Evolutionary conservation across 2,797 vertebrate species (phyloP), one percentile per base, ranked within the genome.

Genomic region (Anomalospiza imberbis): DNA sequence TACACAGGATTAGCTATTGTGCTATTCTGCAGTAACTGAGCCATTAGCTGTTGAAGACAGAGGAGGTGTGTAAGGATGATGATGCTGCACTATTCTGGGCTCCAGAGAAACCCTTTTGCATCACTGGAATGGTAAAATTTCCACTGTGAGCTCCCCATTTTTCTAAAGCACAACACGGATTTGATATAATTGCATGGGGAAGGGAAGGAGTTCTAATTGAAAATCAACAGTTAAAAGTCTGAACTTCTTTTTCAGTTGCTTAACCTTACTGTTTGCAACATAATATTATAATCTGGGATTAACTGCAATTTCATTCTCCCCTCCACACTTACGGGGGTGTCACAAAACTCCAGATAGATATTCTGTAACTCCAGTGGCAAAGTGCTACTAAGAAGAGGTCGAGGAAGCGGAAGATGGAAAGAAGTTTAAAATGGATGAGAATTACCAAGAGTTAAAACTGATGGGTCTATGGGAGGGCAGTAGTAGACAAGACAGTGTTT

Each of bases 241-340:
- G 26, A 29, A 54, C 17, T 34, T 74, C 13, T 73, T 85, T 80
- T 89, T 58, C 57, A 83, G 17, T 73, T 74, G 28, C 44, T 78
- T 84, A 84, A 67, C 12, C 82, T 72, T 36, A 50, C 13, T 68
- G 17, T 75, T 79, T 76, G 68, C 24, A 60, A 32, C 8, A 80
- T 51, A 55, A 76, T 89, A 92, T 66, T 29, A 28, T 36, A 79
- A 88, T 61, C n/a, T 58, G 38, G n/a, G 17, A 63, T 65, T 47
- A 91, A 86, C 1, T 76, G 25, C 26, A 48, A 25, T 76, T 82
- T 87, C 31, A 66, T 50, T 95, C 61, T 67, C 53, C 18, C 14
- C 42, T 77, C 45, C 3, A 3, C 84, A 50, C 13, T 74, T 63
- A 57, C 0, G 0, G 26, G 20, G 17, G 4, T 48, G 17, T n/a